Evolutionary conservation across 2,113 vertebrate species (phyloP), one percentile per base, ranked within the genome.

Genomic region (Trochalopteron elliotii): DNA sequence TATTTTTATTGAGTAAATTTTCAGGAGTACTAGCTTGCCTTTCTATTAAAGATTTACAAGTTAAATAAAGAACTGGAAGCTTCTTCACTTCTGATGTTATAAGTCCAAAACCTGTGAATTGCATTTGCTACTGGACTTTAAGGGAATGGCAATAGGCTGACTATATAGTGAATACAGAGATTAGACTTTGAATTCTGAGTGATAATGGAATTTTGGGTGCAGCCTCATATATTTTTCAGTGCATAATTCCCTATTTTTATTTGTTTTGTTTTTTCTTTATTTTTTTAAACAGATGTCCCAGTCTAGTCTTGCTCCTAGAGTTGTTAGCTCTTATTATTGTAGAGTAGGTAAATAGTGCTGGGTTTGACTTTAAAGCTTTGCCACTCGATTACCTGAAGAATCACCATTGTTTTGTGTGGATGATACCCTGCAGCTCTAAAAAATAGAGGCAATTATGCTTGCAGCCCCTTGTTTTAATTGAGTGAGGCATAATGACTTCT

Each of bases 401-500:
- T 90, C 79, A 27, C 85, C 75, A 23, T 64, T 79, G 45, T 69
- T 91, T 83, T 65, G 53, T 91, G 82, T 60, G 71, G 92, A 83
- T 92, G 88, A 76, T 93, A 88, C 92, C 92, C 95, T 90, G 92
- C 90, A 94, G 95, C 94, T 96, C 79, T 93, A 63, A 91, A 95
- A 95, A 87, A 93, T 55, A 15, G 87, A 82, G 67, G 90, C 90
- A 97, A 94, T 97, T 95, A 92, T 59, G 92, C 79, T 93, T 53
- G 90, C 94, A 97, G 96, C 59, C 95, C 90, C 79, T 80, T 88
- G 35, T 80, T 96, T 94, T 96, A 97, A 96, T 95, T 95, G 94
- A 94, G 90, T 83, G 94, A 83, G 86, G 85, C 95, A 24, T 96
- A 96, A 96, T 96, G 94, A 83, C 82, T 96, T 94, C 79, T 96